Evolutionary conservation across 1,140 invertebrate species (phyloP), one percentile per base, ranked within the genome.

Genomic region (Leptoteleia sp.): DNA sequence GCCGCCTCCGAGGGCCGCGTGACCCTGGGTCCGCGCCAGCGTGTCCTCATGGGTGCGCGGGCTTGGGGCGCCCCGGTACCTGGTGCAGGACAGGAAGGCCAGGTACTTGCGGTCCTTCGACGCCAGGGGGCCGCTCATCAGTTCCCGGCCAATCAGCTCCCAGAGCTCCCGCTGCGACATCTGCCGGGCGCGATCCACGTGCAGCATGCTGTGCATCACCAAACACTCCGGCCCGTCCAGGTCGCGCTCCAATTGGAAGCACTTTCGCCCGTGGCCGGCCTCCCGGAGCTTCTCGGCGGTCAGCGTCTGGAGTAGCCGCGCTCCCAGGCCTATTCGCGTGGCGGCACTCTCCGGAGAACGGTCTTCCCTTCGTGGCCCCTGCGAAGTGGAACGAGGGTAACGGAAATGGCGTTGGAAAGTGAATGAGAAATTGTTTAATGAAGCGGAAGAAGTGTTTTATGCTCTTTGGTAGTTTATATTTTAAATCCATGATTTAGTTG

Each of bases 231-330:
- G 88, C 81, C 91, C 90, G 81, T 91, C 90, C 1, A 93, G 82
- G 82, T 93, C 92, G 48, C 91, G 87, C 81, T 93, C 93, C 8
- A 98, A 82, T 81, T 94, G 92, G 86, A 98, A 98, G 1, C 96
- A 96, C 89, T 95, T 94, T 52, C 94, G 91, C 2, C 92, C 92
- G 42, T 95, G 92, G 12, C 94, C 94, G 52, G 94, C 92, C 83
- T 97, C 95, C 55, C 92, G 91, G n/a, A 98, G 87, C 84, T 97
- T 97, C 85, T 98, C 96, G 0, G 96, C 95, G 70, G 94, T 95
- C 70, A 98, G 90, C 64, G 93, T 93, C 88, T 99, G 97, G 38
- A 98, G 91, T 19, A 98, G 88, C 81, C 94, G 92, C 7, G 94
- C 92, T 27, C 94, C 95, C 11, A 97, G 85, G 54, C 92, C 91